Evolutionary conservation across 2,888 invertebrate species (phyloP).

Genomic region (Peribatodes rhomboidaria): DNA sequence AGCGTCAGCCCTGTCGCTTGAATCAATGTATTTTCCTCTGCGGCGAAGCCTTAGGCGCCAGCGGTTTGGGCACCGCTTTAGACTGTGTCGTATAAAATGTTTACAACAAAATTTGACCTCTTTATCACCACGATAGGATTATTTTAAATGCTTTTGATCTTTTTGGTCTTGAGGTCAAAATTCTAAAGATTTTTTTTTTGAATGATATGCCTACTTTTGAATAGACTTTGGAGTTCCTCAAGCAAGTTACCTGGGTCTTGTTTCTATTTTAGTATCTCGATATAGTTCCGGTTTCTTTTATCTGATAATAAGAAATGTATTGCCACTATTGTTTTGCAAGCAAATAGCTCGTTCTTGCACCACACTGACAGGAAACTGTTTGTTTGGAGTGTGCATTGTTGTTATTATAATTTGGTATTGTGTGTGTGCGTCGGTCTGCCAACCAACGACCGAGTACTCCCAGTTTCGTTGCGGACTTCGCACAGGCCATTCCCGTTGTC

Average conservation of each 20-base stretch:
- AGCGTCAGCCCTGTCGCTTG: slow-evolving; percentile 26
- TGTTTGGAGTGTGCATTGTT: slow-evolving; percentile 66
- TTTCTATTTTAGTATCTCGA: slow-evolving; percentile 23
- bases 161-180: not conserved
- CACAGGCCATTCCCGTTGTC: slow-evolving; percentile 31
- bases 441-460: slow-evolving; percentile 23
- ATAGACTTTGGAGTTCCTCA: slow-evolving; percentile 12
- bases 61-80: slow-evolving; percentile 34
- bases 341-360: slow-evolving; percentile 43
- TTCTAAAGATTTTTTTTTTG: not conserved
- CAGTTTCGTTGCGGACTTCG: slow-evolving; percentile 33
- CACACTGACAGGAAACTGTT: slow-evolving; percentile 68
- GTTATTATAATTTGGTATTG: slow-evolving; percentile 76
- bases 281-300: not conserved
- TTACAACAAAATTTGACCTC: not conserved
- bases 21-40: slow-evolving; percentile 32
- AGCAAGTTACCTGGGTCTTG: slow-evolving; percentile 24
- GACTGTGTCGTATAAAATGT: not conserved
- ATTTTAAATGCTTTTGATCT: not conserved
- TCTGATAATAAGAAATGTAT: not conserved
- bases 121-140: not conserved
- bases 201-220: not conserved
- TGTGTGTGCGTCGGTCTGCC: slow-evolving; percentile 49
- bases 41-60: slow-evolving; percentile 26
- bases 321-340: slow-evolving; percentile 4